Evolutionary conservation across 2,888 invertebrate species (phyloP), one percentile per base, ranked within the genome.

Genomic region (Harmothoe impar): DNA sequence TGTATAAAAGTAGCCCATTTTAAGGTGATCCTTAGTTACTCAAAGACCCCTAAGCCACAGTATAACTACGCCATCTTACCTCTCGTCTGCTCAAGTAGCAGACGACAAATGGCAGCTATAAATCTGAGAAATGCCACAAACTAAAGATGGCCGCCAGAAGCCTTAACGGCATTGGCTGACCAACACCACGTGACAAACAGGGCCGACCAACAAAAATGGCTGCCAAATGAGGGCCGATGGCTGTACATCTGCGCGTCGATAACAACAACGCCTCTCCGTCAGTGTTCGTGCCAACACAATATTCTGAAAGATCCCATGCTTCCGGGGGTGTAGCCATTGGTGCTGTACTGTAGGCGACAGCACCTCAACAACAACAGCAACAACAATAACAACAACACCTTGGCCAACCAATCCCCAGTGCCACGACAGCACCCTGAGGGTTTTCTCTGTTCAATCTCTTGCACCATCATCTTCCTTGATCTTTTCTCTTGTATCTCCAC

Each of bases 131-230:
- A 17, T 31, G 77, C 77, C 77, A 17, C 25, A n/a, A 31, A 77
- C 3, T 3, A 77, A 77, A 3, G 29, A 77, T 77, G 77, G 77
- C n/a, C 25, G 68, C n/a, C 68, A 68, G 25, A 68, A 12, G 12
- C 77, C 31, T 17, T 15, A 3, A 25, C 31, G 31, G 77, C 17
- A 31, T 77, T 77, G 25, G 77, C 31, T 68, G 68, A 31, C 31
- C 77, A 31, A 77, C 77, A 77, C 77, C 77, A 77, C 77, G 31
- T 77, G 77, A 77, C 77, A 77, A 77, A 77, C 77, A 77, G 77
- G 77, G 77, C 77, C 77, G 77, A 25, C 77, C 77, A 77, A 77
- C 81, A 81, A 81, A 81, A 23, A 81, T 81, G 81, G 81, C 81
- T 43, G 81, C 81, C 81, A 81, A 33, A 81, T 81, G 43, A 81